phyloP scores from a whole-genome alignment of 2,888 invertebrate genomes.

The Pachycephus smyrnensis region DNA sequence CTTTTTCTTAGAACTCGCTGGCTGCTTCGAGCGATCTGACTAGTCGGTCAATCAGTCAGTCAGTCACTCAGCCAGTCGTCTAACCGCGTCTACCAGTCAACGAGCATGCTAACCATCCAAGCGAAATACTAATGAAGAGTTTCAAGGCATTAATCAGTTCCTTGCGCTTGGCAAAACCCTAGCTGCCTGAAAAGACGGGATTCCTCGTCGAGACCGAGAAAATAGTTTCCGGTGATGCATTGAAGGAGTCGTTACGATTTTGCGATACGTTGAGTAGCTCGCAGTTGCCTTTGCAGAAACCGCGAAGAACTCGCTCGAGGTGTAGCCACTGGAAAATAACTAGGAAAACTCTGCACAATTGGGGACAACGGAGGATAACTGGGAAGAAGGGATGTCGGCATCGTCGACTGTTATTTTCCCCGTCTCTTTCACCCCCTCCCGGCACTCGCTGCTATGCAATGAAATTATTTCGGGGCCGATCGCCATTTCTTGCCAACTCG shows the following conservation, averaged over 20 bases:
- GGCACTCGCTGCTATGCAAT: too few species aligned
- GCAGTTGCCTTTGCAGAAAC: too few species aligned
- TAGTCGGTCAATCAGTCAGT: not conserved
- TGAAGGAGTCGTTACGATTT: not conserved
- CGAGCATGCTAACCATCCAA: constrained; percentile 15
- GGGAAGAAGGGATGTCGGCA: too few species aligned
- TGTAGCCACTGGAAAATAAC: too few species aligned
- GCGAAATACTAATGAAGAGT: constrained; percentile 35
- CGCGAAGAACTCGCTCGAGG: too few species aligned
- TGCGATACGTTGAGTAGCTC: too few species aligned
- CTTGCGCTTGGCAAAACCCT: not conserved
- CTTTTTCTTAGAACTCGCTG: constrained; percentile 30
- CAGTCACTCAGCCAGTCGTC: not conserved
- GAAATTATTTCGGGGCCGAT: too few species aligned
- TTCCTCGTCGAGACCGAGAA: not conserved
- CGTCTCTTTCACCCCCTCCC: too few species aligned
- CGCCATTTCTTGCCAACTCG: too few species aligned
- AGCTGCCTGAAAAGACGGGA: not conserved
- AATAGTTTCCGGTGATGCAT: constrained; percentile 1
- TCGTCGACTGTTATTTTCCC: too few species aligned
- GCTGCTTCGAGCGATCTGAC: not conserved
- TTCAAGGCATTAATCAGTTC: constrained; percentile 37
- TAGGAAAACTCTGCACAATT: too few species aligned
- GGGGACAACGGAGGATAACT: too few species aligned
- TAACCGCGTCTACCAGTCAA: constrained; percentile 31